Conservation (phyloP, 2,113 vertebrate species). For the Chlamydotis undulata region DNA sequence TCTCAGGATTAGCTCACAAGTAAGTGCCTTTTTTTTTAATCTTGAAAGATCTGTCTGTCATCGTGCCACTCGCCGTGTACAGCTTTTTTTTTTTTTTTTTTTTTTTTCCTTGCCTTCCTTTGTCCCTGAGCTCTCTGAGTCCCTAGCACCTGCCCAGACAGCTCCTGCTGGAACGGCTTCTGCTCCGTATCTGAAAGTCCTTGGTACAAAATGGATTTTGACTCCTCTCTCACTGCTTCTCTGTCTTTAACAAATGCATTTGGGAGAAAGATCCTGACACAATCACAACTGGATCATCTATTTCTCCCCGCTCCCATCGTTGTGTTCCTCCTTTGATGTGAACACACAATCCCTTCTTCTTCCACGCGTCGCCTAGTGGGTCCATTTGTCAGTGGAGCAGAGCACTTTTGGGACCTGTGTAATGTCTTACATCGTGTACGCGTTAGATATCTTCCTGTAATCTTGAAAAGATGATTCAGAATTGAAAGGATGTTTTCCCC, state of each 20-base stretch:
- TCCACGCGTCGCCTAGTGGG: background rate
- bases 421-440: background rate
- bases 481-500: background rate
- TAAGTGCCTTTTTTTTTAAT: background rate
- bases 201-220: background rate
- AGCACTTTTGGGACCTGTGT: background rate
- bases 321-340: background rate
- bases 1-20: background rate
- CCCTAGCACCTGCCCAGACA: background rate
- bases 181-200: background rate
- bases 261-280: background rate
- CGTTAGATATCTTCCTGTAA: background rate
- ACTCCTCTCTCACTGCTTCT: background rate
- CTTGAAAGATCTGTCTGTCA: background rate
- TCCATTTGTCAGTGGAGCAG: background rate
- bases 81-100: background rate
- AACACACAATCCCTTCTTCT: background rate
- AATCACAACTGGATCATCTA: background rate
- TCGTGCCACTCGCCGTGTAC: background rate
- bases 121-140: background rate
- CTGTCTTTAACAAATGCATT: background rate
- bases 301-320: fast-evolving
- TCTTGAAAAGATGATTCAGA: background rate
- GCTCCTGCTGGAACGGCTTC: background rate
- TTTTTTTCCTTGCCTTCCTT: background rate